phyloP scores from a whole-genome alignment of 2,888 invertebrate species.

The Cremastobaeus sp. region DNA sequence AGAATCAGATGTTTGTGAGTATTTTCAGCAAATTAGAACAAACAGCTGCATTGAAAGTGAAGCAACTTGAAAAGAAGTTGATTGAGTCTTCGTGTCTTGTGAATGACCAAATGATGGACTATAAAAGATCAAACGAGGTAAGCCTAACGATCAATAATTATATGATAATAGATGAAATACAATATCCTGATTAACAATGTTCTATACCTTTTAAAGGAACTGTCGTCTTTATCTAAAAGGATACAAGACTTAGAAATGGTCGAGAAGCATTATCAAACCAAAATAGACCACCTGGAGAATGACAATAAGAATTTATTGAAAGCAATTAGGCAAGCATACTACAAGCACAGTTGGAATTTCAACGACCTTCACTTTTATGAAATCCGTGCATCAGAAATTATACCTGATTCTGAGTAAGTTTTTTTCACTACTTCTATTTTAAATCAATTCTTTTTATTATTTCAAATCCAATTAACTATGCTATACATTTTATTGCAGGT shows the following conservation, averaged over 20 bases:
- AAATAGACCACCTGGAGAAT: conserved; percentile 79
- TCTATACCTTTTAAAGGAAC: conserved; percentile 63
- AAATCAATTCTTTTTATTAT: neutral
- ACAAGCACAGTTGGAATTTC: conserved; percentile 79
- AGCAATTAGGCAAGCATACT: conserved; percentile 79
- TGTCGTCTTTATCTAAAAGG: conserved; percentile 68
- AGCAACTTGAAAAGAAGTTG: conserved; percentile 80
- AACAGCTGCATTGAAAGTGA: conserved; percentile 82
- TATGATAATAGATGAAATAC: neutral
- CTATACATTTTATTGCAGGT: conserved; percentile 69
- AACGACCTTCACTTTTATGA: conserved; percentile 81
- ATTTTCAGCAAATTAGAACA: conserved; percentile 84
- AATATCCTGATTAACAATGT: neutral
- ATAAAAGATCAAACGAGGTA: conserved; percentile 70
- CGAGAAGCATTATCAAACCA: conserved; percentile 77
- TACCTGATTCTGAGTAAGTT: conserved; percentile 68
- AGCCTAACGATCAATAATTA: neutral
- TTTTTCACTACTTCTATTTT: too few species aligned
- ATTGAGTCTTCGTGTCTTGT: conserved; percentile 77
- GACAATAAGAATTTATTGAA: conserved; percentile 81
- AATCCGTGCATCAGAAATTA: conserved; percentile 74
- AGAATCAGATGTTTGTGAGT: conserved; percentile 84
- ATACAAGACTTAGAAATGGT: conserved; percentile 67
- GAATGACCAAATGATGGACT: conserved; percentile 68
- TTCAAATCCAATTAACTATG: conserved; percentile 8